Evolutionary conservation across 2,888 invertebrate genomes (phyloP), one percentile per base, ranked within the genome.

Genomic region (Heliothis peltigera): DNA sequence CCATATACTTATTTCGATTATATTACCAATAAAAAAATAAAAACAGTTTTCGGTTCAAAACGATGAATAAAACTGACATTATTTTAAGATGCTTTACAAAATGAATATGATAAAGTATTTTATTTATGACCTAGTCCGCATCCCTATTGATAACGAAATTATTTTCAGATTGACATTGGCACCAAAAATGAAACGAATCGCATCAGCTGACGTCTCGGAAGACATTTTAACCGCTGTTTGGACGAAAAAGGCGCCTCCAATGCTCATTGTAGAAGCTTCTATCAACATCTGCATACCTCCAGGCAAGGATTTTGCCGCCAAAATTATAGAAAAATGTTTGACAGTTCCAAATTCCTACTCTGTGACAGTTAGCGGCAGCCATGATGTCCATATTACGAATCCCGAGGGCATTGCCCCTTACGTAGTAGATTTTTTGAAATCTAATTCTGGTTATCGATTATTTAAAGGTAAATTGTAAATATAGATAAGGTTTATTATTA

Each of bases 361-460:
- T 7, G 44, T 70, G 10, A 68, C 67, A 1, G 51, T 68, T 12
- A 62, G 39, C 0, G 67, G 67, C 4, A 70, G 63, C 4, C 67
- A 68, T 46, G 67, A 68, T 51, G 70, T 68, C 1, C 67, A 68
- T 39, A 70, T 68, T 25, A 68, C 67, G 17, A 19, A 68, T 8
- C 63, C 63, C 4, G 70, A 68, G 51, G 53, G 49, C 32, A 32
- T 68, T 18, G 70, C 63, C 19, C 7, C 4, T 3, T 47, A 70
- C 42, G n/a, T 68, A 18, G 63, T 32, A 42, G 32, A 18, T 32
- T 68, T 68, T 51, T 51, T 68, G 12, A 19, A 21, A 19, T 46
- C 46, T n/a, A n/a, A 39, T 39, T 39, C n/a, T 0, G 39, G 4
- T 39, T 15, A 10, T 4, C 15, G 39, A n/a, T 39, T 15, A 4